Percentiles rank a stretch among this genome's conserved stretches.
These are phyloP conservation scores for Perithous albicinctus DNA, from an alignment of 2,888 invertebrate species.

Conservation along the genomic window DNA sequence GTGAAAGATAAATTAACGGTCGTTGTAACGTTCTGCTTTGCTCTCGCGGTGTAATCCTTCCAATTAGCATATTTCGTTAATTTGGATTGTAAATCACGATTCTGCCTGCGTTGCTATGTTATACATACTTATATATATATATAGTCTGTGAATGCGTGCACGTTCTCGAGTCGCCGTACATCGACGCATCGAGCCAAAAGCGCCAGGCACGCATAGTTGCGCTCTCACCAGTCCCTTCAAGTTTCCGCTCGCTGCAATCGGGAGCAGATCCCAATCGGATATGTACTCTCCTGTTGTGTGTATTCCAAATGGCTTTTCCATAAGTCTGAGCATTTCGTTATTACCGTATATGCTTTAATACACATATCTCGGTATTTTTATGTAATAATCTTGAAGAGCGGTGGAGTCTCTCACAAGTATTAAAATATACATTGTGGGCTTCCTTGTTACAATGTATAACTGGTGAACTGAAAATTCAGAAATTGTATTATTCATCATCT, in stretches of 20 bases:
- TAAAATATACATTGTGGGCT: background rate
- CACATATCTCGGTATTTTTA: background rate
- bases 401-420: background rate
- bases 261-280: conserved; percentile 54
- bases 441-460: background rate
- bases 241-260: conserved; percentile 54
- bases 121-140: too few species aligned
- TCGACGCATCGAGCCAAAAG: background rate
- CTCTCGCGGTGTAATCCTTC: conserved; percentile 54
- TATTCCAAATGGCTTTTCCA: conserved; percentile 41
- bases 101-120: conserved; percentile 30
- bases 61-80: conserved; percentile 72
- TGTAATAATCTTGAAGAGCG: background rate
- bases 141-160: conserved; percentile 40
- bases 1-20: conserved; percentile 61
- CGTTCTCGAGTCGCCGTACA: background rate
- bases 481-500: background rate
- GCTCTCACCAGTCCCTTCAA: conserved; percentile 8
- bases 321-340: conserved; percentile 23
- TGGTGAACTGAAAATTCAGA: background rate
- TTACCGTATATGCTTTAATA: conserved; percentile 11
- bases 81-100: conserved; percentile 73
- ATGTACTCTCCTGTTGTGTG: background rate
- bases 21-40: conserved; percentile 32
- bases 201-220: conserved; percentile 14